These are phyloP conservation scores for Tetragnatha montana DNA, from an alignment of 2,888 invertebrate species.

Conservation along the genomic window DNA sequence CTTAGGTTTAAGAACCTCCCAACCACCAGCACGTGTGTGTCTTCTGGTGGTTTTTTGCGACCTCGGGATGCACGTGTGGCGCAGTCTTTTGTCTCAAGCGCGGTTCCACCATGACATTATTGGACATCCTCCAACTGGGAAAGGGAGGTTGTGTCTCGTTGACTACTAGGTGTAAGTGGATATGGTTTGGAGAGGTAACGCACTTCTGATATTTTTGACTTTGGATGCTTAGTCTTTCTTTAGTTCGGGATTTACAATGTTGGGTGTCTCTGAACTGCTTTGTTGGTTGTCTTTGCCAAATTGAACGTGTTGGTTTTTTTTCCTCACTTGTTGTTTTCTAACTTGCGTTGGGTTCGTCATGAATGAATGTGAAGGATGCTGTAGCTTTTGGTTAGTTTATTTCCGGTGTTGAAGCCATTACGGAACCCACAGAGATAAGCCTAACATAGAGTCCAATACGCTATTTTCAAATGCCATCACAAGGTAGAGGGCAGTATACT, in stretches of 20 bases:
- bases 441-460: too few species aligned
- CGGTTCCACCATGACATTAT: constrained; percentile 47
- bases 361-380: too few species aligned
- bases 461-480: too few species aligned
- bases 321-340: too few species aligned
- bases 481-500: too few species aligned
- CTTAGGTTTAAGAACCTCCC: constrained; percentile 3
- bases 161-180: neutral
- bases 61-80: constrained; percentile 27
- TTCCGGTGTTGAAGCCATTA: too few species aligned
- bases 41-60: neutral
- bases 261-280: too few species aligned
- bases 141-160: neutral
- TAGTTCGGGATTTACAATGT: neutral
- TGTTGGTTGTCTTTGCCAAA: too few species aligned
- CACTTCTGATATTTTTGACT: neutral
- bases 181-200: neutral
- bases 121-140: constrained; percentile 38
- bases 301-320: too few species aligned
- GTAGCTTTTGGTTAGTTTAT: too few species aligned
- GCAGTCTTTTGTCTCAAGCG: constrained; percentile 11
- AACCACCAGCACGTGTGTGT: constrained; percentile 11
- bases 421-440: too few species aligned
- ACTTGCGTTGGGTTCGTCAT: too few species aligned
- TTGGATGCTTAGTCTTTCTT: neutral